A percentile compares a stretch with the other conserved stretches of the same genome.
phyloP scores from a whole-genome alignment of 2,113 vertebrate species.

The Thymallus thymallus region DNA sequence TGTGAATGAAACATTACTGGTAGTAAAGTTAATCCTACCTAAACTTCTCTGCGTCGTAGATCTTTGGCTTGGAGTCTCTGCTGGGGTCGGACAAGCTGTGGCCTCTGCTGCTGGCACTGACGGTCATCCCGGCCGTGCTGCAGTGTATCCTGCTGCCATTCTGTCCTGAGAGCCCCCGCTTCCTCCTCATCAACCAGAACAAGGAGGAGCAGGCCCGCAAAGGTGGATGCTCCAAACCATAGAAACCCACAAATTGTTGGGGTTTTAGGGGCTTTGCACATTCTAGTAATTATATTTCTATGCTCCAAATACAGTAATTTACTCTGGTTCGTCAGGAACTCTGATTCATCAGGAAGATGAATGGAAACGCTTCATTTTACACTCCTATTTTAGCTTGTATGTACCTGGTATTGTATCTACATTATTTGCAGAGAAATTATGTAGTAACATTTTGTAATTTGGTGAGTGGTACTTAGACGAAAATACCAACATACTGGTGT shows the following conservation, averaged over 20 bases:
- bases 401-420: not conserved
- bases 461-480: too few species aligned
- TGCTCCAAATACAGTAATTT: too few species aligned
- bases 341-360: too few species aligned
- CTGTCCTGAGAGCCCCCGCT: constrained; percentile 77
- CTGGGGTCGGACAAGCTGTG: constrained; percentile 72
- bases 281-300: too few species aligned
- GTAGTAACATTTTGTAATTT: not conserved
- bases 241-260: too few species aligned
- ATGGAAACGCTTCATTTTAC: not conserved
- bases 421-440: too few species aligned
- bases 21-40: constrained; percentile 27
- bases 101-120: constrained; percentile 73
- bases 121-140: constrained; percentile 67
- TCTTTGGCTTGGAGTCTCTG: constrained; percentile 73
- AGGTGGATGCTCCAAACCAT: constrained; percentile 46
- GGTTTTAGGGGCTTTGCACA: too few species aligned
- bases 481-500: too few species aligned
- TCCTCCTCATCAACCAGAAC: constrained; percentile 77
- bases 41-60: constrained; percentile 49
- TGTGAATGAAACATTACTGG: not conserved
- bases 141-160: constrained; percentile 76
- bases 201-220: constrained; percentile 73
- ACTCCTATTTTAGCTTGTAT: not conserved
- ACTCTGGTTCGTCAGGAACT: too few species aligned